Evolutionary conservation across 2,888 invertebrate species (phyloP), one percentile per base, ranked within the genome.

Genomic region (Pyrochroa serraticornis): DNA sequence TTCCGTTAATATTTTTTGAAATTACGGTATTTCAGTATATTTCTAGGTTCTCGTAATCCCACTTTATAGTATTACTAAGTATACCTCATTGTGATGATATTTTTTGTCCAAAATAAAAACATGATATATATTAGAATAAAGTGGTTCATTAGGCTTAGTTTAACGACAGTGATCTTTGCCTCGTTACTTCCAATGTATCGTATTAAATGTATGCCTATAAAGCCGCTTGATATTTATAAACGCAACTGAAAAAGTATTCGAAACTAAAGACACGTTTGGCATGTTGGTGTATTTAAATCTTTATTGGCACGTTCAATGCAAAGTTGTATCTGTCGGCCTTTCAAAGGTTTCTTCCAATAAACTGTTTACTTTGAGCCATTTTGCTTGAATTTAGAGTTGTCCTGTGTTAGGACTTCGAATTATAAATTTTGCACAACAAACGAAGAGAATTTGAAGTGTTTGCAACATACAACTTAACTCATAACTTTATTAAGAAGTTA

Each of bases 1-100:
- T 58, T n/a, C n/a, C 52, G 58, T 52, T 52, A 48, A 53, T 52
- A 55, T 30, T 41, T 54, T 55, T 45, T 48, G 41, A 48, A 49
- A 43, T 48, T 58, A 41, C 55, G 55, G 47, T 60, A 60, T 60
- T 51, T 54, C 51, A 37, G 39, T 50, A 46, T 50, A 30, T 58
- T 51, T 54, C 56, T 56, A 62, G 50, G 49, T 62, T 56, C 37
- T 56, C 56, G 36, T 69, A 68, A 67, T 72, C 67, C 68, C 63
- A 68, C 69, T 71, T 70, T 63, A 71, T 74, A 75, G 74, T 75
- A 75, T 75, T 75, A 75, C 67, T 70, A 70, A 67, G 68, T 65
- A 72, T 73, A 73, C 73, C 73, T 73, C 72, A 73, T 71, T 75
- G 74, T 74, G 74, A 74, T 74, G 68, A 68, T 69, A 71, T 71